Percentiles rank a stretch among this genome's conserved stretches.
Conservation (phyloP, 2,113 vertebrate genomes). For the Chloebia gouldiae region DNA sequence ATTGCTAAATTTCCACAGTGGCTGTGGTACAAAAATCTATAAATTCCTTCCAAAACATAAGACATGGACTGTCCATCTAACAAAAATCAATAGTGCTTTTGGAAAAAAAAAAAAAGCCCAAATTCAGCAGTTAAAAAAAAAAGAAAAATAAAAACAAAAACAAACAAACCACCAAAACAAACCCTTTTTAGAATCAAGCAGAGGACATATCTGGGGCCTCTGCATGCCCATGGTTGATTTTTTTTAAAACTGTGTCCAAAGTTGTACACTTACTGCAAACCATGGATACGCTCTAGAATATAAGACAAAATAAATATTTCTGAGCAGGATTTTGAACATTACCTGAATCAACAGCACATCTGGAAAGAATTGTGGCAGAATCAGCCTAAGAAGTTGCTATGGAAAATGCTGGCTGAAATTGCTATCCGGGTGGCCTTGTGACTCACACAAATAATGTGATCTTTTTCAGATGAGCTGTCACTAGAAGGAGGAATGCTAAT, state of each 20-base stretch:
- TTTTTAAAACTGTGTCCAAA: neutral
- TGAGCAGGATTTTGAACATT: slow-evolving; percentile 36
- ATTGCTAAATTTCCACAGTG: neutral
- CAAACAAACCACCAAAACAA: no score
- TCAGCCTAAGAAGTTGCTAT: slow-evolving; percentile 37
- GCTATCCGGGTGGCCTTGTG: slow-evolving; percentile 61
- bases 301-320: neutral
- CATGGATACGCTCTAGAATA: neutral
- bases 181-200: neutral
- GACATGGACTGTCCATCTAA: neutral
- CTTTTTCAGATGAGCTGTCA: slow-evolving; percentile 22
- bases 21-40: neutral
- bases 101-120: neutral
- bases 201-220: neutral
- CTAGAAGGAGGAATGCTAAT: neutral
- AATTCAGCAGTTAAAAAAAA: neutral
- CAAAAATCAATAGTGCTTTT: neutral
- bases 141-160: neutral
- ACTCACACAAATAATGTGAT: slow-evolving; percentile 52
- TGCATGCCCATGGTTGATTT: neutral
- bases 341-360: slow-evolving; percentile 68
- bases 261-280: neutral
- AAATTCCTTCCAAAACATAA: neutral
- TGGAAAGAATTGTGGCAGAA: slow-evolving; percentile 67
- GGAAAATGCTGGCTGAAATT: slow-evolving; percentile 60